Evolutionary conservation across 2,888 invertebrate genomes (phyloP).

Genomic region (Lochmaea capreae): DNA sequence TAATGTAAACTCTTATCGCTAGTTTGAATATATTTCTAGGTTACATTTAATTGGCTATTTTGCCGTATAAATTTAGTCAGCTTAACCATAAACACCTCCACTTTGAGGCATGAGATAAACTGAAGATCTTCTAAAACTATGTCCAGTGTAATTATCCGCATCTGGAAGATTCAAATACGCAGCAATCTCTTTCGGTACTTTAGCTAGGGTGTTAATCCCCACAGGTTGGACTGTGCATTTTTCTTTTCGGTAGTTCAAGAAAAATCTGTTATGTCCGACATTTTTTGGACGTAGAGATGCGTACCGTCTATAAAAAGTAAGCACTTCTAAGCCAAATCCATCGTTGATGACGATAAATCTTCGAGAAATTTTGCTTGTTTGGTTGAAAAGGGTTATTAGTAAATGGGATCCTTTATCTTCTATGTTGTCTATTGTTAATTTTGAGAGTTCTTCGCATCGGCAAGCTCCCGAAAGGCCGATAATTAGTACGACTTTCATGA

Average conservation of each 20-base stretch:
- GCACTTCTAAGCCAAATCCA: constrained; percentile 16
- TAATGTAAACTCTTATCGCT: no score
- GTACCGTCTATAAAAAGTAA: constrained; percentile 36
- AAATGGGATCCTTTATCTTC: constrained; percentile 31
- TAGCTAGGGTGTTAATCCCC: constrained; percentile 19
- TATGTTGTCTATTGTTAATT: constrained; percentile 41
- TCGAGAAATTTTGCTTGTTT: constrained; percentile 28
- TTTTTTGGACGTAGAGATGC: constrained; percentile 29
- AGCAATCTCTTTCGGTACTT: constrained; percentile 23
- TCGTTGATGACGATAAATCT: constrained; percentile 36
- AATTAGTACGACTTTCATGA: neutral
- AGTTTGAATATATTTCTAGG: no score
- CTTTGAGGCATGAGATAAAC: neutral
- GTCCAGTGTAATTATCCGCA: constrained; percentile 36
- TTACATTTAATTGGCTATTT: no score
- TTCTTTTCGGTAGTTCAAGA: constrained; percentile 27
- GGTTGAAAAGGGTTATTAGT: constrained; percentile 21
- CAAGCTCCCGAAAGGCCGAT: constrained; percentile 21
- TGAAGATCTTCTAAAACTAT: constrained; percentile 32
- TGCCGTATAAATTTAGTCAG: neutral
- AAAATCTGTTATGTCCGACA: constrained; percentile 22
- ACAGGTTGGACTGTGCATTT: constrained; percentile 28
- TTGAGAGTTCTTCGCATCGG: constrained; percentile 40
- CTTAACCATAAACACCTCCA: neutral
- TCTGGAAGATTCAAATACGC: constrained; percentile 34